Evolutionary conservation across 2,797 vertebrate species (phyloP), one percentile per base, ranked within the genome.

Genomic region (Chaenodraco wilsoni): DNA sequence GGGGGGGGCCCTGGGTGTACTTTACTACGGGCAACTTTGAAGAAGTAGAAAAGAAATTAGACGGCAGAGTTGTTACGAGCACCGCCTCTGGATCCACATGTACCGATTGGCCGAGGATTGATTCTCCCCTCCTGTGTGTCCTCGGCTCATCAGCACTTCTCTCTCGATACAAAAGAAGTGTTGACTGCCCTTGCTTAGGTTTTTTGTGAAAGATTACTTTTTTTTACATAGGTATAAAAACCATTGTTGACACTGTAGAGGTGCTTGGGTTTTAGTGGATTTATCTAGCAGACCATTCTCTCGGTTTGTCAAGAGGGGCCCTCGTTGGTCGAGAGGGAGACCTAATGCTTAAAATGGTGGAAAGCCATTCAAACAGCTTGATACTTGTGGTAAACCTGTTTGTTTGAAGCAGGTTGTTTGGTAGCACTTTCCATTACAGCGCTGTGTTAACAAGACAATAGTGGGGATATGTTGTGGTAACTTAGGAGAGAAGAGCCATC

Each of bases 21-120:
- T 37, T 37, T 6, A 37, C 33, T 9, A 6, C 8, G 68, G 55
- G 54, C 59, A 65, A 76, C 61, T 84, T 78, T 81, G 69, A 76
- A 83, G 31, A 27, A 71, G 74, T 46, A 62, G 55, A 79, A 69
- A 56, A 76, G 5, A 81, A 83, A 72, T 79, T 61, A 84, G 63
- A 71, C 8, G 16, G 41, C 44, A 49, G 40, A 60, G 60, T 72
- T 69, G 48, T 79, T 71, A 64, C 9, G 7, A 68, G 41, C 57
- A 8, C 9, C 44, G 69, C 61, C 58, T 46, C 51, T 73, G 60
- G 44, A 78, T 40, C 65, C 12, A 10, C 44, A 62, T 40, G 16
- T 14, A 65, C 58, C 46, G 67, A 68, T 19, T 67, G 52, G 61
- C 66, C 51, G 59, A 54, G n/a, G 66, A 80, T 67, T 77, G 69